These are phyloP conservation scores for Rhinogobius similis DNA, from an alignment of 2,113 vertebrate species.

Conservation along the genomic window DNA sequence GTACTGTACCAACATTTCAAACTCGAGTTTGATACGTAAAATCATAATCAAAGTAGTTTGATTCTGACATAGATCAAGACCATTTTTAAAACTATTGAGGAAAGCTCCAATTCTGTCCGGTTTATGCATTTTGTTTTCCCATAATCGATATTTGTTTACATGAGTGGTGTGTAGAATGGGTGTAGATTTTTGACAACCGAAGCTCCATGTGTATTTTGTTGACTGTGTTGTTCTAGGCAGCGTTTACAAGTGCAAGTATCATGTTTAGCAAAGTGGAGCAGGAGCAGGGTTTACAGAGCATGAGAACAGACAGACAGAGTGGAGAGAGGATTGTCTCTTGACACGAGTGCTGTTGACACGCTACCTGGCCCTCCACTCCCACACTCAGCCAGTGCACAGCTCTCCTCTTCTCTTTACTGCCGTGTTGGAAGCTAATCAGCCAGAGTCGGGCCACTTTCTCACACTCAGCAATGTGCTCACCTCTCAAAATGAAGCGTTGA, in stretches of 20 bases:
- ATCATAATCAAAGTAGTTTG: too few species aligned
- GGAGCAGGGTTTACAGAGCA: conserved; percentile 28
- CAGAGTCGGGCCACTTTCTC: conserved; percentile 45
- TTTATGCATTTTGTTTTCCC: neutral
- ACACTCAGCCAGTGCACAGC: conserved; percentile 45
- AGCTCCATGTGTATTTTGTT: neutral
- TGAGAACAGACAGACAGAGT: conserved; percentile 26
- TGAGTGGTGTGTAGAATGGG: too few species aligned
- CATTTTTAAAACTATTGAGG: neutral
- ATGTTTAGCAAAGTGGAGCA: conserved; percentile 27
- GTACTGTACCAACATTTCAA: too few species aligned
- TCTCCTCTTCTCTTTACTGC: conserved; percentile 44
- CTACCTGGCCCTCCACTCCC: conserved; percentile 57
- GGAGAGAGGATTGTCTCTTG: conserved; percentile 60
- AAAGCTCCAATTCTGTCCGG: neutral
- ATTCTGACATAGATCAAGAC: too few species aligned
- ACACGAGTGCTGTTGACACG: conserved; percentile 64
- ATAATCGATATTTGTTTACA: too few species aligned
- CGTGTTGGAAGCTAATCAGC: conserved; percentile 50
- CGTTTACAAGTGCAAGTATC: conserved; percentile 8
- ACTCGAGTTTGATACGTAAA: too few species aligned
- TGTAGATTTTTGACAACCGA: neutral
- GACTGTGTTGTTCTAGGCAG: neutral
- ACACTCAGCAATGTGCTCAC: conserved; percentile 21
- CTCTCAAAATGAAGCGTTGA: conserved; percentile 15